Conservation (phyloP, 1,140 invertebrate species). For the Ditylenchus dipsaci region DNA sequence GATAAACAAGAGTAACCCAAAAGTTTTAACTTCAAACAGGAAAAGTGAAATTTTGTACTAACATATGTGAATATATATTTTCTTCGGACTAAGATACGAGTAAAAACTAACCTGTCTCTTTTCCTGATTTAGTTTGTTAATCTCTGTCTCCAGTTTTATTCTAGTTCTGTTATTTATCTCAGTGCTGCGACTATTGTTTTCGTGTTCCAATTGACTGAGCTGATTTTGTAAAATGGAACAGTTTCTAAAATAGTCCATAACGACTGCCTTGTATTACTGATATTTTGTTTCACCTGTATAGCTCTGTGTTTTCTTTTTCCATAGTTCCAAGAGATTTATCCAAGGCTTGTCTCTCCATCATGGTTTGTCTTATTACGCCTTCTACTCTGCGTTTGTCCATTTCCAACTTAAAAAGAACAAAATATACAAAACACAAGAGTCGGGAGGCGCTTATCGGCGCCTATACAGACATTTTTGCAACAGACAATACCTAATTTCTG, state of each 20-base stretch:
- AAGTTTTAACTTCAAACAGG: too few relatives aligned
- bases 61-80: too few relatives aligned
- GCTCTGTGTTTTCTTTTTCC: constrained; percentile 21
- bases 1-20: too few relatives aligned
- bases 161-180: neutral
- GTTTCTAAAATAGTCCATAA: too few relatives aligned
- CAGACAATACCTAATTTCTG: too few relatives aligned
- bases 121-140: neutral
- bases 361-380: constrained; percentile 22
- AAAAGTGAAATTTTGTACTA: too few relatives aligned
- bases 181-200: neutral
- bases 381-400: constrained; percentile 19
- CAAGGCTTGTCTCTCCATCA: constrained; percentile 19
- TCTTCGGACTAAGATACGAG: too few relatives aligned
- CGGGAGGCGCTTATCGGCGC: too few relatives aligned
- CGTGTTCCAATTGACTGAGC: neutral
- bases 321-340: constrained; percentile 17
- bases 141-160: neutral
- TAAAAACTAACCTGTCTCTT: neutral
- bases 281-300: neutral
- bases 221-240: neutral
- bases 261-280: too few relatives aligned
- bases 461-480: too few relatives aligned
- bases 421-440: neutral
- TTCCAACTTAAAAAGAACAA: constrained; percentile 13